Conservation (phyloP, 2,113 vertebrate species). For the Protomyctophum bolini region DNA sequence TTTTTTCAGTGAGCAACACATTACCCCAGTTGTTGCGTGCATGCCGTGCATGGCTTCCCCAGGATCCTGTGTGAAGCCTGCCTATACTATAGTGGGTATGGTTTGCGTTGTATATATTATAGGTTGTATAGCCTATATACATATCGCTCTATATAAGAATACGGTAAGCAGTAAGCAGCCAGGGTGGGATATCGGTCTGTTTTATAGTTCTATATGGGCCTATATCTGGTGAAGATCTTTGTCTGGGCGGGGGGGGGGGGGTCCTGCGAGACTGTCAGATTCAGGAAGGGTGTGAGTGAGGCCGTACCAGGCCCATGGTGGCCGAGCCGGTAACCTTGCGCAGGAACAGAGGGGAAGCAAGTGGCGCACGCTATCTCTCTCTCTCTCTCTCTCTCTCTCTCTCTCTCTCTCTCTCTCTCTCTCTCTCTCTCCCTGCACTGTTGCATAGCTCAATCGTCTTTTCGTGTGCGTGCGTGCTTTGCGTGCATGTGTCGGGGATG, state of each 20-base stretch:
- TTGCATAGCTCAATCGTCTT: slow-evolving; percentile 14
- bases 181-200: neutral
- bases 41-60: slow-evolving; percentile 7
- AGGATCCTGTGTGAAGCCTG: neutral
- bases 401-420: slow-evolving; percentile 1
- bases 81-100: slow-evolving; percentile 10
- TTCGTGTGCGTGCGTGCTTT: neutral
- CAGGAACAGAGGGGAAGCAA: slow-evolving; percentile 63
- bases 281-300: slow-evolving; percentile 32
- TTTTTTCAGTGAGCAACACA: slow-evolving; percentile 10
- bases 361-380: slow-evolving; percentile 29
- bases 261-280: slow-evolving; percentile 36
- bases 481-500: slow-evolving; percentile 9
- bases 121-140: no score
- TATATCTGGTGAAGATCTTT: slow-evolving; percentile 44
- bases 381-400: slow-evolving; percentile 41
- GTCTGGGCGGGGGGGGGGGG: no score
- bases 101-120: slow-evolving; percentile 39
- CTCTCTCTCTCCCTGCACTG: slow-evolving; percentile 7
- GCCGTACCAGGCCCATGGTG: slow-evolving; percentile 35
- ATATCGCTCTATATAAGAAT: neutral
- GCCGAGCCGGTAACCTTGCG: slow-evolving; percentile 77
- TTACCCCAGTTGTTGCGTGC: slow-evolving; percentile 7
- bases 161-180: slow-evolving; percentile 42
- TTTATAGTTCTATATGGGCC: neutral